These are phyloP conservation scores for Leptodactylus fallax DNA, from an alignment of 2,797 vertebrate species.

Conservation along the genomic window DNA sequence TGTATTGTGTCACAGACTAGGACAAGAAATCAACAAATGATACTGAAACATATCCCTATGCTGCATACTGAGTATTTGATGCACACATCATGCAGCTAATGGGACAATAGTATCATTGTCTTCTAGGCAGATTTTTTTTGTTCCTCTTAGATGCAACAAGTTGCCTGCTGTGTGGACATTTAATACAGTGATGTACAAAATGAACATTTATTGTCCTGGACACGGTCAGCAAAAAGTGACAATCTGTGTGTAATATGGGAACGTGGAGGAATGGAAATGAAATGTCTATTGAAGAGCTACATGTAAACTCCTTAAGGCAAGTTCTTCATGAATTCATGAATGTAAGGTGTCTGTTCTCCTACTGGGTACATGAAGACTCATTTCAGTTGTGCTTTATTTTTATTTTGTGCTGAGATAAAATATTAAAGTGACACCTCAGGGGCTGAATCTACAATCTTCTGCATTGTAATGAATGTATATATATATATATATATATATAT, in stretches of 20 bases:
- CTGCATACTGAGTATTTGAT: not conserved
- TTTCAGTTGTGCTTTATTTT: not conserved
- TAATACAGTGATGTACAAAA: not conserved
- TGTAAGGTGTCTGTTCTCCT: no score
- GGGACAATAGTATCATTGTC: not conserved
- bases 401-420: no score
- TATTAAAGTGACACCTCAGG: no score
- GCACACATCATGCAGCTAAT: not conserved
- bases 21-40: not conserved
- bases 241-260: not conserved
- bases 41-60: not conserved
- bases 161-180: not conserved
- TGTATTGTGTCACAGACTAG: not conserved
- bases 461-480: no score
- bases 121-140: not conserved
- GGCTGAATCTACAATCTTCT: no score
- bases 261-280: not conserved
- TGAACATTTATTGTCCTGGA: not conserved
- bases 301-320: not conserved
- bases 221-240: not conserved
- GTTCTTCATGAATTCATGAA: no score
- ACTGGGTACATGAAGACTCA: not conserved
- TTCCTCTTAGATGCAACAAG: not conserved
- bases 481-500: no score
- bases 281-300: not conserved